A percentile compares a stretch with the other conserved stretches of the same genome.
Evolutionary conservation across 2,888 invertebrate genomes (phyloP).

Genomic region (Dugesia japonica): DNA sequence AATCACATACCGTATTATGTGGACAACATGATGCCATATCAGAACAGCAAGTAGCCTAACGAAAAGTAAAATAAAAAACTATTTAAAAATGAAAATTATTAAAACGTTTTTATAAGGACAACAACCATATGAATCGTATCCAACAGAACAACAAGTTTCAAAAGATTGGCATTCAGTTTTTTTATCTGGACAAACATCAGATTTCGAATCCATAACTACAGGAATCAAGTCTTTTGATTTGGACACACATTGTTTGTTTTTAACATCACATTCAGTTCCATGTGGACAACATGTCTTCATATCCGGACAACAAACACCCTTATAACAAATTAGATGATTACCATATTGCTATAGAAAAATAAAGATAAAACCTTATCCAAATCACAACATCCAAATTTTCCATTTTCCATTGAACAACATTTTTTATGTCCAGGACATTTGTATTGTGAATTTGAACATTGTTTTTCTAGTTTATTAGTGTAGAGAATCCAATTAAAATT

Average conservation of each 20-base stretch:
- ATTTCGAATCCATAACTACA: too few relatives aligned
- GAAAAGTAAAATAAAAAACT: too few relatives aligned
- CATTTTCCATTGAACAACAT: background rate
- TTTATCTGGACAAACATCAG: background rate
- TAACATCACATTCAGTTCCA: background rate
- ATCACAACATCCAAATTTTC: background rate
- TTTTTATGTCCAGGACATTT: background rate
- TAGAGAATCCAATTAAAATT: background rate
- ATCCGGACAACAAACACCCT: background rate
- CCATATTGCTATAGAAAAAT: background rate
- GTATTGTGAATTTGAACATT: background rate
- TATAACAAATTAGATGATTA: background rate
- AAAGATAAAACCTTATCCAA: background rate
- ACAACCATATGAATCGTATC: background rate
- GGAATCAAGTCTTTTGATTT: too few relatives aligned
- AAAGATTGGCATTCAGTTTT: background rate
- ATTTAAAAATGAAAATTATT: background rate
- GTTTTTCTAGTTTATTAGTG: background rate
- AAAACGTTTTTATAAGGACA: background rate
- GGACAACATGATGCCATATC: background rate
- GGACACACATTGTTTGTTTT: background rate
- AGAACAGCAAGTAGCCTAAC: background rate
- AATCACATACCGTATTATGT: background rate
- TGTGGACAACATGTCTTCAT: background rate
- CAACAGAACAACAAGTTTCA: background rate